phyloP scores from a whole-genome alignment of 2,888 invertebrate genomes.

The Sarcophaga variegata region DNA sequence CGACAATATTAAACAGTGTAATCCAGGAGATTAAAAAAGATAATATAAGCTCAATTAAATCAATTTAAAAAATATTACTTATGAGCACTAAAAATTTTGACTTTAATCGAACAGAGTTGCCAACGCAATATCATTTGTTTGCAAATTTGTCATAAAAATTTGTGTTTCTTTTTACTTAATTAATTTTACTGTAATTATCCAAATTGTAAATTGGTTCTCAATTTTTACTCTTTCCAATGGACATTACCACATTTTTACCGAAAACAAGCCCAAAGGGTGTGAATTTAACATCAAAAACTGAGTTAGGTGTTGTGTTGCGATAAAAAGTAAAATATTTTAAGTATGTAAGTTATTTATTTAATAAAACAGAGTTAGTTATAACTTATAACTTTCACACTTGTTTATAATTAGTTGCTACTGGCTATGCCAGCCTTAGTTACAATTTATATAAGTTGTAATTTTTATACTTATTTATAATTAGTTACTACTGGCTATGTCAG shows the following conservation, averaged over 20 bases:
- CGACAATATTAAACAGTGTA: not conserved
- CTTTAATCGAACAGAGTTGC: not conserved
- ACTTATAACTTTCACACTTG: too few species aligned
- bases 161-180: too few species aligned
- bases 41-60: not conserved
- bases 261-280: conserved; percentile 46
- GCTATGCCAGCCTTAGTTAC: too few species aligned
- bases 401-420: too few species aligned
- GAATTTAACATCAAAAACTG: conserved; percentile 39
- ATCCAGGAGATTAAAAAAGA: not conserved
- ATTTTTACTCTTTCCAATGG: not conserved
- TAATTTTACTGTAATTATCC: conserved; percentile 31
- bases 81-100: not conserved
- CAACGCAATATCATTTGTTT: conserved; percentile 4
- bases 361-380: too few species aligned
- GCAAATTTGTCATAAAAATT: too few species aligned
- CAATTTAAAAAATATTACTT: not conserved
- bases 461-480: too few species aligned
- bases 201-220: conserved; percentile 33
- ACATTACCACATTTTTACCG: conserved; percentile 13
- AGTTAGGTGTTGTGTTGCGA: conserved; percentile 23
- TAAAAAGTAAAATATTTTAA: conserved; percentile 32
- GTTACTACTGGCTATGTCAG: too few species aligned
- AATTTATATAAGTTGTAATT: too few species aligned
- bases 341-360: too few species aligned